Percentiles rank a stretch among this genome's conserved stretches.
Evolutionary conservation across 2,113 vertebrate genomes (phyloP).

Genomic region (Vulpes ferrilata): DNA sequence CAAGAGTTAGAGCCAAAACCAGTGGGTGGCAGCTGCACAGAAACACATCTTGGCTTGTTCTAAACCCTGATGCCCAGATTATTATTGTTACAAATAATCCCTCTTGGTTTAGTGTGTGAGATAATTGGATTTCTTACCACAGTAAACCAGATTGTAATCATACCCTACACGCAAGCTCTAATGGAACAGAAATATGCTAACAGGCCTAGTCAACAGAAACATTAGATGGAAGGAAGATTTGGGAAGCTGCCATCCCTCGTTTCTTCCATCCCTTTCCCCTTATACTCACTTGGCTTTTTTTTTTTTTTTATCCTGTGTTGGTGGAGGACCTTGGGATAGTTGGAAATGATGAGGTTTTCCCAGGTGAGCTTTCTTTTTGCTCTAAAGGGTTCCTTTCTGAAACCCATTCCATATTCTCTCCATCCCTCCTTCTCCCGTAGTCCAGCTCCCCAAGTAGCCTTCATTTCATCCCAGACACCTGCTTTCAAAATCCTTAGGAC

Average conservation of each 20-base stretch:
- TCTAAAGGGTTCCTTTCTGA: neutral
- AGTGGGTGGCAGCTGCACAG: neutral
- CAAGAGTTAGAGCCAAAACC: conserved; percentile 3
- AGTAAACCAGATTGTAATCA: neutral
- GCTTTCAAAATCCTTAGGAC: neutral
- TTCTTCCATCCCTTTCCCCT: neutral
- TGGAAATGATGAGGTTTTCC: neutral
- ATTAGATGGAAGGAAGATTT: neutral
- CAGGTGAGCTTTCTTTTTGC: neutral
- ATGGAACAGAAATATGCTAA: neutral
- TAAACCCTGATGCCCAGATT: neutral
- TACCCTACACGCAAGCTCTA: neutral
- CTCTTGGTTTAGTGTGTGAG: neutral
- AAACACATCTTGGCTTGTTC: conserved; percentile 6
- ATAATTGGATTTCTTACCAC: conserved; percentile 31
- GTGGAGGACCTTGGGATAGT: neutral
- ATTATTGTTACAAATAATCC: neutral
- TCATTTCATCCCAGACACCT: neutral
- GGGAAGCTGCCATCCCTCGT: neutral
- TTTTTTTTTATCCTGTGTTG: neutral
- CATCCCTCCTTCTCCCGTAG: neutral
- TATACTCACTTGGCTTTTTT: neutral
- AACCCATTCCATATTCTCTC: neutral
- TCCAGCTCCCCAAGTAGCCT: neutral
- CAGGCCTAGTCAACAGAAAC: neutral